These are phyloP conservation scores for Drosophila kanapiae DNA, from an alignment of 1,140 invertebrate species.

Conservation along the genomic window DNA sequence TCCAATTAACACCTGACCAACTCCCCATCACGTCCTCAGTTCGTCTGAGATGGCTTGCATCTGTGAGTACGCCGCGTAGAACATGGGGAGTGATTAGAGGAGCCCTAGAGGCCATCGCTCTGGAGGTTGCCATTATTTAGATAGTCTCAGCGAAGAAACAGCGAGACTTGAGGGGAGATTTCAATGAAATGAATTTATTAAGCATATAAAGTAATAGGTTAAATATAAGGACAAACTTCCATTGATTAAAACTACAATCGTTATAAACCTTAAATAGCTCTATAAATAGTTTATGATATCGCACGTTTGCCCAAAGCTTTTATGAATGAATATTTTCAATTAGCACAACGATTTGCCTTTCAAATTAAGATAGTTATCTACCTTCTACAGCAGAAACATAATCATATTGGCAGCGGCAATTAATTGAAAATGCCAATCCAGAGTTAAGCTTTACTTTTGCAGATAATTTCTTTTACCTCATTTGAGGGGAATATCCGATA, in stretches of 20 bases:
- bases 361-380: conserved; percentile 16
- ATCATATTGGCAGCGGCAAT: not conserved
- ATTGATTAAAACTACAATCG: not conserved
- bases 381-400: conserved; percentile 5
- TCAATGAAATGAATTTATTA: not conserved
- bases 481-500: conserved; percentile 12
- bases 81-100: conserved; percentile 37
- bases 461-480: not conserved
- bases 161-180: not conserved
- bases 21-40: conserved; percentile 23
- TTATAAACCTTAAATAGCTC: not conserved
- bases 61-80: conserved; percentile 8
- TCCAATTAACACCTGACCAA: conserved; percentile 47
- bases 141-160: conserved; percentile 14
- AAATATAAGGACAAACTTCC: not conserved
- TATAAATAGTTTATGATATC: conserved; percentile 6
- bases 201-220: not conserved
- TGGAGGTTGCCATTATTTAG: conserved; percentile 37
- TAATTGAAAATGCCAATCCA: conserved; percentile 6
- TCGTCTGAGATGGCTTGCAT: conserved; percentile 4
- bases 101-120: conserved; percentile 9
- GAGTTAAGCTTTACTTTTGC: conserved; percentile 5
- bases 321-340: conserved; percentile 18
- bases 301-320: not conserved
- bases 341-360: conserved; percentile 15